These are phyloP conservation scores for Stomatorhinus ivindoensis DNA, from an alignment of 2,113 vertebrate species.

Conservation along the genomic window DNA sequence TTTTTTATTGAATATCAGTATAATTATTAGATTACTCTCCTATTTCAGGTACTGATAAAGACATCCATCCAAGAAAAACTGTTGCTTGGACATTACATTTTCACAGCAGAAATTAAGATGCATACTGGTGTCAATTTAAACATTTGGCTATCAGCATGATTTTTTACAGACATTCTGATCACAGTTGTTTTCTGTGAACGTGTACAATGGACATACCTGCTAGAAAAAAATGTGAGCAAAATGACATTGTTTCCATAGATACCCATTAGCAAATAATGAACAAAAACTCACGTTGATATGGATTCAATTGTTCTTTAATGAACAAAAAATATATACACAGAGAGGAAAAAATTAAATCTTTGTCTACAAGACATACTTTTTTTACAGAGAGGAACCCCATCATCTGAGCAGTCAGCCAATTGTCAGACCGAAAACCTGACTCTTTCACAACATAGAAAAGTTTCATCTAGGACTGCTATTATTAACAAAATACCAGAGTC, in stretches of 20 bases:
- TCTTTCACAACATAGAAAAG: not conserved
- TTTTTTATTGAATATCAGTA: not conserved
- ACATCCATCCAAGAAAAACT: not conserved
- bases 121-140: not conserved
- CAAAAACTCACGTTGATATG: not conserved
- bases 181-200: not conserved
- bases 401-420: not conserved
- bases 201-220: not conserved
- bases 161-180: not conserved
- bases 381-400: not conserved
- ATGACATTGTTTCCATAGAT: not conserved
- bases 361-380: constrained; percentile 18
- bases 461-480: not conserved
- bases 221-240: not conserved
- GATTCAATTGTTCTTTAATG: not conserved
- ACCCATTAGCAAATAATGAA: not conserved
- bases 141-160: not conserved
- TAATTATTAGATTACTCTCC: not conserved
- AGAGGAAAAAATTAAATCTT: not conserved
- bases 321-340: not conserved
- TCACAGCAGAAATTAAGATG: not conserved
- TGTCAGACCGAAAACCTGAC: not conserved
- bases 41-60: too few species aligned
- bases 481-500: not conserved
- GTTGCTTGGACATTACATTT: not conserved